phyloP scores from a whole-genome alignment of 2,113 vertebrate genomes.

The Lanius collurio region DNA sequence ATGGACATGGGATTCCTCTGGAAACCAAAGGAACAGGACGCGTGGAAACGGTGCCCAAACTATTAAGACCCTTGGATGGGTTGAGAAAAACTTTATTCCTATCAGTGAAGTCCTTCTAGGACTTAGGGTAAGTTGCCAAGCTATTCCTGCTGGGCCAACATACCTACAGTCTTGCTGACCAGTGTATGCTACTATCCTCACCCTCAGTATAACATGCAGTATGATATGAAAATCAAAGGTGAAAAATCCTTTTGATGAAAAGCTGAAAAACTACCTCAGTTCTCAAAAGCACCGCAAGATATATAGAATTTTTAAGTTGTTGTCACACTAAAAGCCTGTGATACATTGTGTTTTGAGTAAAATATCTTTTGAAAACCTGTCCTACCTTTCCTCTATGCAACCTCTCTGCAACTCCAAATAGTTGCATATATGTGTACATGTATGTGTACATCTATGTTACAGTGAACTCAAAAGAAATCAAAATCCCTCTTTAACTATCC shows the following conservation, averaged over 20 bases:
- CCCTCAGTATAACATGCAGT: not conserved
- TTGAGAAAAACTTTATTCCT: not conserved
- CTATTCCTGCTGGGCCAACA: not conserved
- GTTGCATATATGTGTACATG: not conserved
- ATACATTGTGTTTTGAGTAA: not conserved
- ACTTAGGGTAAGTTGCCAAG: not conserved
- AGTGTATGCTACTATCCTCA: not conserved
- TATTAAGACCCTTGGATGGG: not conserved
- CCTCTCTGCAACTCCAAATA: not conserved
- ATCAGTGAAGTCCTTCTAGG: not conserved
- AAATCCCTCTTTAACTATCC: not conserved
- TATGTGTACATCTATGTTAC: not conserved
- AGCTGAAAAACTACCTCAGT: not conserved
- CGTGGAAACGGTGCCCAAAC: not conserved
- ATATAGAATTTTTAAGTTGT: not conserved
- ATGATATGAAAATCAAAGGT: not conserved
- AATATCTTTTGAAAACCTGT: not conserved
- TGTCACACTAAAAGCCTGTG: not conserved
- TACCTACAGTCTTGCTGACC: not conserved
- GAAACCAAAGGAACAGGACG: not conserved
- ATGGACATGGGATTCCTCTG: not conserved
- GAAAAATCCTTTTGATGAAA: not conserved
- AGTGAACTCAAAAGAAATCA: not conserved
- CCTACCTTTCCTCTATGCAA: not conserved
- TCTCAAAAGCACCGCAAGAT: not conserved